Evolutionary conservation across 2,888 invertebrate species (phyloP).

Genomic region (Brachypalpus laphriformis): DNA sequence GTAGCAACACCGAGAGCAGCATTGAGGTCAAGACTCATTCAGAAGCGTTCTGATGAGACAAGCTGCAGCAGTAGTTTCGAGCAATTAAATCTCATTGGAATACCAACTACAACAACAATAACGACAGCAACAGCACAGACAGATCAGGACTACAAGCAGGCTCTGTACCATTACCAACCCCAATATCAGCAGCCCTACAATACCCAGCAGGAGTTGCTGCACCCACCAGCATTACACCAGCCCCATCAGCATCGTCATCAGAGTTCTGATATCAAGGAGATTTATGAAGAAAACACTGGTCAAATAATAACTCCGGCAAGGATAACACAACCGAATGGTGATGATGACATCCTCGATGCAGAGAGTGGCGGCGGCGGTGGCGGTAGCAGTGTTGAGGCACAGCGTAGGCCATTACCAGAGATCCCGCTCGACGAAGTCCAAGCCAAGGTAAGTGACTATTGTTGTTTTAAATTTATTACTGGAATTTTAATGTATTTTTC

Average conservation of each 20-base stretch:
- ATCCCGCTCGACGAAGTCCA: constrained; percentile 62
- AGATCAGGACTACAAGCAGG: constrained; percentile 59
- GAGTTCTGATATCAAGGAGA: constrained; percentile 43
- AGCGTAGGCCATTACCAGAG: constrained; percentile 74
- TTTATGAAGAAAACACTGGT: constrained; percentile 53
- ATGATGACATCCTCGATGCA: constrained; percentile 17
- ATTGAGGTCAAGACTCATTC: constrained; percentile 73
- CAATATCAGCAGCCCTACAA: constrained; percentile 65
- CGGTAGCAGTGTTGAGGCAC: constrained; percentile 52
- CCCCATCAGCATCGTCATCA: constrained; percentile 52
- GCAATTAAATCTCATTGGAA: constrained; percentile 77
- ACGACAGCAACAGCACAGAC: constrained; percentile 26
- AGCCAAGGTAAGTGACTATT: constrained; percentile 69
- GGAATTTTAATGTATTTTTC: constrained; percentile 46
- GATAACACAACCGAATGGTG: constrained; percentile 31
- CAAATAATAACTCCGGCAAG: constrained; percentile 45
- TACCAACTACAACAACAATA: constrained; percentile 60
- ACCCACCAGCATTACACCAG: constrained; percentile 1
- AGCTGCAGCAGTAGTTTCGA: constrained; percentile 77
- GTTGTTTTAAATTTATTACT: constrained; percentile 47
- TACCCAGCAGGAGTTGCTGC: constrained; percentile 37
- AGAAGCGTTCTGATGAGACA: constrained; percentile 75
- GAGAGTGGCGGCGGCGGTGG: neutral
- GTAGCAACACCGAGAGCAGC: constrained; percentile 72
- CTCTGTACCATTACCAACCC: constrained; percentile 56